Evolutionary conservation across 2,888 invertebrate species (phyloP).

Genomic region (Oscheius onirici): DNA sequence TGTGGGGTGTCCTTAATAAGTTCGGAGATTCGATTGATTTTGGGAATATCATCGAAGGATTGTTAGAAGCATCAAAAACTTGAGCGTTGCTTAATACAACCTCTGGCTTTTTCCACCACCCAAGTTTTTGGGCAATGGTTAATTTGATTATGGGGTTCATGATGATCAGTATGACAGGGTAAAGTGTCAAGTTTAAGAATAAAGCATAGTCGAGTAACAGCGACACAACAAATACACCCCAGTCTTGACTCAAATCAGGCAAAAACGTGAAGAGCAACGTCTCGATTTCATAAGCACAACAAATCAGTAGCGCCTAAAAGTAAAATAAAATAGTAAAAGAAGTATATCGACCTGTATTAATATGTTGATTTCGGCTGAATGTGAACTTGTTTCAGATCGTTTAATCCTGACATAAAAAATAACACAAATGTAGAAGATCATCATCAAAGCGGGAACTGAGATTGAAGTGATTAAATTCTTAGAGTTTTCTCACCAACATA

Average conservation of each 20-base stretch:
- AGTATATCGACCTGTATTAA: conserved; percentile 19
- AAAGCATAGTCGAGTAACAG: conserved; percentile 26
- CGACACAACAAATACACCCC: conserved; percentile 27
- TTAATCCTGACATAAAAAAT: conserved; percentile 20
- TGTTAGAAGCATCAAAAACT: conserved; percentile 18
- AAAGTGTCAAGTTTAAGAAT: conserved; percentile 17
- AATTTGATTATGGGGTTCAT: conserved; percentile 23
- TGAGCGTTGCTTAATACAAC: conserved; percentile 12
- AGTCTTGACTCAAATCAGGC: conserved; percentile 23
- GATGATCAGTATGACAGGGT: conserved; percentile 21
- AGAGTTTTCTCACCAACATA: conserved; percentile 18
- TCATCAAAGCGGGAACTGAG: conserved; percentile 27
- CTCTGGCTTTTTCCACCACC: not conserved
- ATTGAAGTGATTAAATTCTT: not conserved
- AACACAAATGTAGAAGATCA: conserved; percentile 27
- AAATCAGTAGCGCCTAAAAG: conserved; percentile 25
- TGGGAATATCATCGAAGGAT: not conserved
- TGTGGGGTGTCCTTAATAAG: no score
- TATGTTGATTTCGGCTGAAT: conserved; percentile 12
- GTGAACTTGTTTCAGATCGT: not conserved
- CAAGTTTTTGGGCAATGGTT: not conserved
- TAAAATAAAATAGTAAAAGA: not conserved
- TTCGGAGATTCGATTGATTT: no score
- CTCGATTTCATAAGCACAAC: conserved; percentile 26
- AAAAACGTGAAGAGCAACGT: conserved; percentile 24